phyloP scores from a whole-genome alignment of 2,797 vertebrate genomes.

The Hylomyscus alleni region DNA sequence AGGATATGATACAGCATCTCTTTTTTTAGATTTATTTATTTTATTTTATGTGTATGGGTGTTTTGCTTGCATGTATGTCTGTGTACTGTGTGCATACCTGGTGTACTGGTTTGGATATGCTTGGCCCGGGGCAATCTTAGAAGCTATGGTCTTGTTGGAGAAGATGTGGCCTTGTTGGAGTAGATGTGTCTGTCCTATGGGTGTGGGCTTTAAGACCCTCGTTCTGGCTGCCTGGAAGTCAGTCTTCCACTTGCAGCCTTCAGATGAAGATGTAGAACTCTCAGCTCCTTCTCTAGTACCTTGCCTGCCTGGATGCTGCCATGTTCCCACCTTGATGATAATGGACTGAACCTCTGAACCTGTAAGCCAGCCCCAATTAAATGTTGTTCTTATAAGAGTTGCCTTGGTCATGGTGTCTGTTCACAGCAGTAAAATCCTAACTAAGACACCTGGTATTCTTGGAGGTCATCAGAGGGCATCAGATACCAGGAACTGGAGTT shows the following conservation, averaged over 20 bases:
- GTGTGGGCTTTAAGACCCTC: background rate
- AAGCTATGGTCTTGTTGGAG: no score
- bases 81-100: background rate
- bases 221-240: background rate
- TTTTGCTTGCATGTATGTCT: background rate
- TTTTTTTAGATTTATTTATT: background rate
- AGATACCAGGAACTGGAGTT: background rate
- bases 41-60: background rate
- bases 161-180: no score
- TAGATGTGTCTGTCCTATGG: background rate
- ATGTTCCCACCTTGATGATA: background rate
- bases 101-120: background rate
- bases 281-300: background rate
- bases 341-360: background rate
- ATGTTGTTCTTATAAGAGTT: background rate
- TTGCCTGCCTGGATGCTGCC: background rate
- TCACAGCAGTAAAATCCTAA: background rate
- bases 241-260: background rate
- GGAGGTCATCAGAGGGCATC: background rate
- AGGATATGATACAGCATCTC: background rate
- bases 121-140: background rate
- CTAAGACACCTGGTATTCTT: background rate
- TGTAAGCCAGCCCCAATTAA: background rate
- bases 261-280: background rate
- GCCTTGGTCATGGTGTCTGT: background rate